Evolutionary conservation across 2,888 invertebrate species (phyloP).

Genomic region (Sarcophaga rosellei): DNA sequence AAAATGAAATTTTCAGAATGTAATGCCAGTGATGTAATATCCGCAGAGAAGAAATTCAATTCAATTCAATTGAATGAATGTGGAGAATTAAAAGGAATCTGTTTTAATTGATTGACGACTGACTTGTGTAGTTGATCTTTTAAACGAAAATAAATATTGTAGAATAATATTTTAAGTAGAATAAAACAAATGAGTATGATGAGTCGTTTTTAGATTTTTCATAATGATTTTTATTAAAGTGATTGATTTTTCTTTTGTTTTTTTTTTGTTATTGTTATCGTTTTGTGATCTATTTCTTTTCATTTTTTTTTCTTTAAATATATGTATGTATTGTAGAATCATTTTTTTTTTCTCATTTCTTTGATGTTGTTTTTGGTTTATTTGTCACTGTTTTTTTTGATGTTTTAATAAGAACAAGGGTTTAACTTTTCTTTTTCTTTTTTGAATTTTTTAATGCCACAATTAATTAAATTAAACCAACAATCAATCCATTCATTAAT

Average conservation of each 20-base stretch:
- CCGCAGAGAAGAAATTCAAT: neutral
- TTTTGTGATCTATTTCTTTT: constrained; percentile 37
- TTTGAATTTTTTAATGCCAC: constrained; percentile 13
- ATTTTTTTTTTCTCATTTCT: constrained; percentile 3
- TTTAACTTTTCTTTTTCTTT: constrained; percentile 7
- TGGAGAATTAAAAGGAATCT: neutral
- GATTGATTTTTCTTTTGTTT: constrained; percentile 61
- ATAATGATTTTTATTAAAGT: constrained; percentile 67
- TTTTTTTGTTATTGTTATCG: constrained; percentile 28
- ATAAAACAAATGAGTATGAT: constrained; percentile 38
- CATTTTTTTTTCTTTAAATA: constrained; percentile 37
- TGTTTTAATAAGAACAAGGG: constrained; percentile 13
- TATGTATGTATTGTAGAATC: neutral
- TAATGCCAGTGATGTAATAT: neutral
- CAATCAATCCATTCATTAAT: constrained; percentile 32
- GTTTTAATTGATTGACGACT: neutral
- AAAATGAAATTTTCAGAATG: neutral
- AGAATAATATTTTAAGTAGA: constrained; percentile 24
- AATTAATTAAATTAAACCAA: constrained; percentile 17
- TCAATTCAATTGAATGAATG: neutral
- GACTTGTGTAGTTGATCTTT: constrained; percentile 29
- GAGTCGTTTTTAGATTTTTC: constrained; percentile 56
- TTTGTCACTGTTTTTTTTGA: constrained; percentile 42
- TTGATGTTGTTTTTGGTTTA: constrained; percentile 24
- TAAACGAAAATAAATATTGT: neutral